Evolutionary conservation across 2,113 vertebrate species (phyloP).

Genomic region (Sclerurus mexicanus): DNA sequence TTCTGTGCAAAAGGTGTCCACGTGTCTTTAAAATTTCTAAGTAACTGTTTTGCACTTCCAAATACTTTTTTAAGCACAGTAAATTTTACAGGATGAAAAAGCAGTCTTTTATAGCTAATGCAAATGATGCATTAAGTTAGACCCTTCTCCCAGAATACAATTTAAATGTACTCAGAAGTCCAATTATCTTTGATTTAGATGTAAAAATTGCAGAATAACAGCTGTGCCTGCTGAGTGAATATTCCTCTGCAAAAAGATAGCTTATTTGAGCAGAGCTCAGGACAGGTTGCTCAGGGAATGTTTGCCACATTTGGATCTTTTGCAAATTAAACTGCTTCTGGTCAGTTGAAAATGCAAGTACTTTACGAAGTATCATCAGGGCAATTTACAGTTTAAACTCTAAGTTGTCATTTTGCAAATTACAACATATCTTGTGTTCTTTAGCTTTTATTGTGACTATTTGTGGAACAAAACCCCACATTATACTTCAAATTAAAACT

Average conservation of each 20-base stretch:
- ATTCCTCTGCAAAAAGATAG: constrained; percentile 54
- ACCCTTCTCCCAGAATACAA: constrained; percentile 65
- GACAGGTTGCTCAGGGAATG: not conserved
- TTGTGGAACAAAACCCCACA: not conserved
- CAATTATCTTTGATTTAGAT: constrained; percentile 75
- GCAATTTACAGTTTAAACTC: not conserved
- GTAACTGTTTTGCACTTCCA: constrained; percentile 42
- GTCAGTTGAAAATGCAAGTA: constrained; percentile 11
- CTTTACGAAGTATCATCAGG: not conserved
- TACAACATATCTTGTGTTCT: not conserved
- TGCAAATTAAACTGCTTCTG: constrained; percentile 13
- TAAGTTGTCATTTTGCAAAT: not conserved
- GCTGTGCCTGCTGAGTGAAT: constrained; percentile 61
- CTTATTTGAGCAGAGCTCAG: constrained; percentile 19
- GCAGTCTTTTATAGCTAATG: constrained; percentile 58
- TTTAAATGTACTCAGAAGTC: constrained; percentile 72
- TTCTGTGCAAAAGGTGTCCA: constrained; percentile 22
- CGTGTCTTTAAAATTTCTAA: constrained; percentile 20
- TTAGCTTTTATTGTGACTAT: not conserved
- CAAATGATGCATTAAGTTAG: constrained; percentile 71
- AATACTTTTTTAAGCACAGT: constrained; percentile 52
- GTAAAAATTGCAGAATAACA: constrained; percentile 70
- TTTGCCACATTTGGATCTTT: constrained; percentile 11
- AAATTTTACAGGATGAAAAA: constrained; percentile 68
- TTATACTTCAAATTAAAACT: not conserved